These are phyloP conservation scores for Cathartes aura DNA, from an alignment of 2,113 vertebrate species.

Conservation along the genomic window DNA sequence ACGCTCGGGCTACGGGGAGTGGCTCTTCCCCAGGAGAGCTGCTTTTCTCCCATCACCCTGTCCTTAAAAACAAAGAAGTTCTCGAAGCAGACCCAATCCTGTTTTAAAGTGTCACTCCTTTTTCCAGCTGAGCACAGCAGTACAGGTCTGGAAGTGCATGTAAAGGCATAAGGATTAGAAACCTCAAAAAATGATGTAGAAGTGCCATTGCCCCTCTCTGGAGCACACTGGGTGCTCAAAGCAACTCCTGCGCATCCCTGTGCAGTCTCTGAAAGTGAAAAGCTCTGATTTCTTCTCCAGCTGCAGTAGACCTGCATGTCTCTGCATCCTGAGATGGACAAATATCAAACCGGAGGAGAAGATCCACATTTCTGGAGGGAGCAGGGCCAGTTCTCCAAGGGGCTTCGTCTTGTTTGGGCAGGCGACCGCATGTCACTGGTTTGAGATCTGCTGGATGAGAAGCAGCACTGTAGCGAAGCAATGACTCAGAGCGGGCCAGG, in stretches of 20 bases:
- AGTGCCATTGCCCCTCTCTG: background rate
- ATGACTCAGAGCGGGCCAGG: background rate
- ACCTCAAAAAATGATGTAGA: background rate
- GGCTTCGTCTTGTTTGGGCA: background rate
- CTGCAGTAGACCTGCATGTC: background rate
- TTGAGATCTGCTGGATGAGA: background rate
- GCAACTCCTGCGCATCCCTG: background rate
- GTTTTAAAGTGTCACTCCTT: background rate
- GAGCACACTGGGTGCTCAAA: background rate
- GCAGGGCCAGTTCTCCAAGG: background rate
- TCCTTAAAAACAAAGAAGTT: background rate
- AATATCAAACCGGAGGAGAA: background rate
- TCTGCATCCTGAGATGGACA: background rate
- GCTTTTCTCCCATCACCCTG: background rate
- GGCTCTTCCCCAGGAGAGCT: background rate
- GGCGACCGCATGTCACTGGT: background rate
- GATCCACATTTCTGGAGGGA: background rate
- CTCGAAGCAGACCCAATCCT: background rate
- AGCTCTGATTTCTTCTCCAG: background rate
- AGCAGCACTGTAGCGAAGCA: background rate
- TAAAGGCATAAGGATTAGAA: background rate
- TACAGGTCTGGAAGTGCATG: background rate
- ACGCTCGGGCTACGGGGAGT: accelerated
- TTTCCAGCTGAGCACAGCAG: background rate
- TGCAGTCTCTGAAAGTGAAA: background rate